phyloP scores from a whole-genome alignment of 2,113 vertebrate genomes.

The Scartelaos histophorus region DNA sequence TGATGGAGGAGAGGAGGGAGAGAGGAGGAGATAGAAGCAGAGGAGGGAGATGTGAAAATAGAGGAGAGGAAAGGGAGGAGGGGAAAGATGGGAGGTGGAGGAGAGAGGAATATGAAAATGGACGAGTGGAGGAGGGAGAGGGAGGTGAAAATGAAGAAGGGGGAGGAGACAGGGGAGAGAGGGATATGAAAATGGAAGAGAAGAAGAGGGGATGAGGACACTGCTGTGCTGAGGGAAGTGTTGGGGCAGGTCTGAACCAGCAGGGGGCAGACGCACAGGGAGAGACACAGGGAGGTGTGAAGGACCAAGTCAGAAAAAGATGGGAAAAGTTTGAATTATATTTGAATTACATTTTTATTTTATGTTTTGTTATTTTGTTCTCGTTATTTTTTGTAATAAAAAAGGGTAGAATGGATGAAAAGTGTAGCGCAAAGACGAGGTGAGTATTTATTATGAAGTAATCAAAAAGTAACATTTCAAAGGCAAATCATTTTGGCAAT shows the following conservation, averaged over 20 bases:
- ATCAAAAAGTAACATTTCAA: too few species aligned
- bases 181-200: neutral
- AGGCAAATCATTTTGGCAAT: too few species aligned
- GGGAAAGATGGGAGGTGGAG: constrained; percentile 13
- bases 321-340: neutral
- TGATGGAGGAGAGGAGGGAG: constrained; percentile 23
- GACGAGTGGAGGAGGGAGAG: constrained; percentile 6
- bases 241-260: constrained; percentile 41
- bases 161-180: constrained; percentile 25
- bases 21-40: neutral
- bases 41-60: constrained; percentile 1
- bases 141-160: neutral
- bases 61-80: constrained; percentile 24
- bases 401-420: too few species aligned
- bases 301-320: constrained; percentile 4
- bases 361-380: too few species aligned
- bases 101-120: neutral
- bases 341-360: too few species aligned
- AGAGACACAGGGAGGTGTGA: constrained; percentile 9
- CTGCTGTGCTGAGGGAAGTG: constrained; percentile 34
- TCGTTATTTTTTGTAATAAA: too few species aligned
- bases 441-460: too few species aligned
- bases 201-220: constrained; percentile 10
- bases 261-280: constrained; percentile 16
- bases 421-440: too few species aligned